Evolutionary conservation across 2,113 vertebrate genomes (phyloP).

Genomic region (Carassius auratus): DNA sequence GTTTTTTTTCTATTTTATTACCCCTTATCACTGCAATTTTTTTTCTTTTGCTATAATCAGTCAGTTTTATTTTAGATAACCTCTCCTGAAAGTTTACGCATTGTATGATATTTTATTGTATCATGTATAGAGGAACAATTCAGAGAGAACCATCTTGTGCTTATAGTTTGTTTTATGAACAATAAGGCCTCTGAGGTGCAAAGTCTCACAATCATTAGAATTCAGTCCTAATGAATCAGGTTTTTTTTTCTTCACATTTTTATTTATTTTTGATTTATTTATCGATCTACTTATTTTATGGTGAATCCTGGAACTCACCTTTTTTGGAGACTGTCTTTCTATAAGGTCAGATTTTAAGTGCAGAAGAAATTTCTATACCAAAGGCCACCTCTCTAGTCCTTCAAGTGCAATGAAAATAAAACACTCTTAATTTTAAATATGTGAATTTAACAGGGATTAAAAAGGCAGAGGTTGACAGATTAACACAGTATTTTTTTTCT

Average conservation of each 20-base stretch:
- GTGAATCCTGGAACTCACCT: slow-evolving; percentile 52
- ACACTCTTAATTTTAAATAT: slow-evolving; percentile 72
- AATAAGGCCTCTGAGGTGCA: slow-evolving; percentile 27
- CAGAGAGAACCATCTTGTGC: background rate
- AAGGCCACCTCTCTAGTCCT: slow-evolving; percentile 79
- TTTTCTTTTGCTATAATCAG: background rate
- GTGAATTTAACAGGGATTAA: slow-evolving; percentile 79
- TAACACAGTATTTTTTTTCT: slow-evolving; percentile 77
- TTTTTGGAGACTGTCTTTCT: slow-evolving; percentile 58
- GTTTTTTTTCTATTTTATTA: background rate
- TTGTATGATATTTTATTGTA: background rate
- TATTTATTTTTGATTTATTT: slow-evolving; percentile 61
- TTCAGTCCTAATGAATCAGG: slow-evolving; percentile 3
- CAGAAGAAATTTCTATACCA: slow-evolving; percentile 76
- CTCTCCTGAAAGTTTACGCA: background rate
- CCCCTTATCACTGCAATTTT: background rate
- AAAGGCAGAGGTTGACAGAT: slow-evolving; percentile 76
- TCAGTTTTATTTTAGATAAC: background rate
- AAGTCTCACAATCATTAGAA: background rate
- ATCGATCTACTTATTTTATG: slow-evolving; percentile 53
- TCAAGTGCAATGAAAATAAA: slow-evolving; percentile 80
- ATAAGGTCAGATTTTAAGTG: slow-evolving; percentile 63
- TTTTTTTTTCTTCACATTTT: slow-evolving; percentile 46
- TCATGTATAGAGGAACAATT: slow-evolving; percentile 3
- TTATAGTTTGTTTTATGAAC: slow-evolving; percentile 21